Conservation (phyloP, 1,140 invertebrate genomes). For the Lanistes nyassanus region DNA sequence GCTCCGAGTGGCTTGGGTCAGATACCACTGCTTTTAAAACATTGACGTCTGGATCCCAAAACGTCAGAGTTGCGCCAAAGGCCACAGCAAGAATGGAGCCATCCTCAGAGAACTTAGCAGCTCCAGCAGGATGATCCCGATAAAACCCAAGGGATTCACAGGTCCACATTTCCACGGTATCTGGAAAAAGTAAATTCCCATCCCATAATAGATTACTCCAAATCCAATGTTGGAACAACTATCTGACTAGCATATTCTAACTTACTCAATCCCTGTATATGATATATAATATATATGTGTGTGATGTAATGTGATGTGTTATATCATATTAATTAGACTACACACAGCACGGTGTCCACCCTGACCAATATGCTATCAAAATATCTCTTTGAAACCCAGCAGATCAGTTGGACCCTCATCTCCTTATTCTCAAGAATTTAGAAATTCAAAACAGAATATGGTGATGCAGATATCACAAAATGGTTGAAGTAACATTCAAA, state of each 20-base stretch:
- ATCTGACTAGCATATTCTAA: not conserved
- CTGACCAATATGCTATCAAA: too few relatives aligned
- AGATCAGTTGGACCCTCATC: too few relatives aligned
- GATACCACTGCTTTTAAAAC: constrained; percentile 70
- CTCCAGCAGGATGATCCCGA: constrained; percentile 70
- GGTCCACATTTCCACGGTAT: constrained; percentile 70
- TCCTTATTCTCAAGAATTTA: too few relatives aligned
- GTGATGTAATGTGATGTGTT: too few relatives aligned
- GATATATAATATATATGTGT: not conserved
- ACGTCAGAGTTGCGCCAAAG: constrained; percentile 77
- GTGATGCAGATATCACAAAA: too few relatives aligned
- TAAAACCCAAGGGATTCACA: constrained; percentile 77
- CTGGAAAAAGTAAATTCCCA: not conserved
- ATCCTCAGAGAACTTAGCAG: constrained; percentile 78
- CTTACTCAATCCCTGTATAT: not conserved
- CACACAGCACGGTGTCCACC: too few relatives aligned
- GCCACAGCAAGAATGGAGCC: constrained; percentile 80
- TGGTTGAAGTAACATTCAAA: too few relatives aligned
- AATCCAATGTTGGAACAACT: not conserved
- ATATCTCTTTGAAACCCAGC: too few relatives aligned
- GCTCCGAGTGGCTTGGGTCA: constrained; percentile 40
- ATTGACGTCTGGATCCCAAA: constrained; percentile 72
- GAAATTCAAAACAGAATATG: too few relatives aligned
- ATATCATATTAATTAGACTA: too few relatives aligned
- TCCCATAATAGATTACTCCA: not conserved